phyloP scores from a whole-genome alignment of 2,113 vertebrate genomes.

The Synodontis membranacea region DNA sequence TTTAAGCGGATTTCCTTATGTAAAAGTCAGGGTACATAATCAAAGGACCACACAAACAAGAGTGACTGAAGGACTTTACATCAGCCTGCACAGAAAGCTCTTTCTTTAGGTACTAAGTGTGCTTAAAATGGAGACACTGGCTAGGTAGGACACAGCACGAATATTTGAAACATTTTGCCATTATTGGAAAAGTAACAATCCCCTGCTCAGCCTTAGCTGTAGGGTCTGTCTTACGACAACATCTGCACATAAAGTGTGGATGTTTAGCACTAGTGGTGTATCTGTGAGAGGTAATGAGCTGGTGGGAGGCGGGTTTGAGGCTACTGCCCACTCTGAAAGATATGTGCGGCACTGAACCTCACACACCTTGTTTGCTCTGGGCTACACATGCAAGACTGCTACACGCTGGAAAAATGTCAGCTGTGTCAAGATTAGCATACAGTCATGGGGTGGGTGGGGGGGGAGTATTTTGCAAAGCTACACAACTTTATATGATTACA shows the following conservation, averaged over 20 bases:
- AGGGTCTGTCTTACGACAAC: not conserved
- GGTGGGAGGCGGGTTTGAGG: not conserved
- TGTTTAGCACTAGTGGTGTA: not conserved
- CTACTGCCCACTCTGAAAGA: not conserved
- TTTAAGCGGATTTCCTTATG: not conserved
- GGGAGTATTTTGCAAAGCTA: not conserved
- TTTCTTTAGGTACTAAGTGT: not conserved
- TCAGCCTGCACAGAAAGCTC: not conserved
- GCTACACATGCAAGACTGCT: not conserved
- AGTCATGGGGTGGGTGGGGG: not conserved
- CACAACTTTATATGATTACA: not conserved
- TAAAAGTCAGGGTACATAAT: not conserved
- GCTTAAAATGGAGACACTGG: not conserved
- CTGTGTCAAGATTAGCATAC: not conserved
- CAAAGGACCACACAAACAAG: not conserved
- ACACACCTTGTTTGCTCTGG: not conserved
- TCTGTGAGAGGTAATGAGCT: not conserved
- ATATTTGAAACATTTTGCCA: not conserved
- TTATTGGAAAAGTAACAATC: not conserved
- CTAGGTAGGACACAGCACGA: not conserved
- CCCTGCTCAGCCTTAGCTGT: not conserved
- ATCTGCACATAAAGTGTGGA: not conserved
- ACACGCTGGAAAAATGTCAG: conserved; percentile 1
- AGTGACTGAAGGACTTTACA: not conserved
- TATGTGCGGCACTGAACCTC: not conserved